Evolutionary conservation across 2,888 invertebrate genomes (phyloP).

Genomic region (Gymnocheta viridis): DNA sequence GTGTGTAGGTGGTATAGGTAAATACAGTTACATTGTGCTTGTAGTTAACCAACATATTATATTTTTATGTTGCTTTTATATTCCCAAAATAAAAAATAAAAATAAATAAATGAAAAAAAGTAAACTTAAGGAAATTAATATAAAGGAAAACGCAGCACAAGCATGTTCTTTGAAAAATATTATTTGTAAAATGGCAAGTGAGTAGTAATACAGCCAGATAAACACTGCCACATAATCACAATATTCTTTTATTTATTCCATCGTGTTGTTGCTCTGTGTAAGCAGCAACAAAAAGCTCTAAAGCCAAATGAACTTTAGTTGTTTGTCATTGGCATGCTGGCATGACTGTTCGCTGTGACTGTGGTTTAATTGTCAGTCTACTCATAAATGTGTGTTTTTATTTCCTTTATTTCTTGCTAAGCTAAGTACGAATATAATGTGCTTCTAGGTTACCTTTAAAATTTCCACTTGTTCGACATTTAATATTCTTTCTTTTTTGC

Average conservation of each 20-base stretch:
- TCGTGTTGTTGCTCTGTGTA: slow-evolving; percentile 2
- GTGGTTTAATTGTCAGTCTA: slow-evolving; percentile 46
- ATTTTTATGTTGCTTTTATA: slow-evolving; percentile 44
- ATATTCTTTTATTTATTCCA: slow-evolving; percentile 19
- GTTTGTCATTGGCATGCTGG: slow-evolving; percentile 17
- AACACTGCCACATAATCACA: slow-evolving; percentile 9
- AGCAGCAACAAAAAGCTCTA: slow-evolving; percentile 49
- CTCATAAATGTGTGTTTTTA: slow-evolving; percentile 3
- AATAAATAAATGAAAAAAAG: background rate
- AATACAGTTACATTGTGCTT: slow-evolving; percentile 5
- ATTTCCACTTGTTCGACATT: slow-evolving; percentile 21
- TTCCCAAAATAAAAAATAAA: slow-evolving; percentile 16
- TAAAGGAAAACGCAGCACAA: slow-evolving; percentile 57
- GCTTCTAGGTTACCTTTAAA: slow-evolving; percentile 58
- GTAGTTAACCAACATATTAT: slow-evolving; percentile 40
- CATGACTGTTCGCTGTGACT: slow-evolving; percentile 1
- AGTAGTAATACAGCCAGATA: slow-evolving; percentile 12
- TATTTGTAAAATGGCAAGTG: background rate
- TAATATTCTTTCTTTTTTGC: background rate
- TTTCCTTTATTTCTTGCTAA: background rate
- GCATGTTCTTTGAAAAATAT: background rate
- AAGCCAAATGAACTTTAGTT: slow-evolving; percentile 56
- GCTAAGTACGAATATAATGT: background rate
- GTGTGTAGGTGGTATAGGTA: slow-evolving; percentile 1
- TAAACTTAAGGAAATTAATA: background rate